Evolutionary conservation across 2,797 vertebrate species (phyloP), one percentile per base, ranked within the genome.

Genomic region (Gymnothorax javanicus): DNA sequence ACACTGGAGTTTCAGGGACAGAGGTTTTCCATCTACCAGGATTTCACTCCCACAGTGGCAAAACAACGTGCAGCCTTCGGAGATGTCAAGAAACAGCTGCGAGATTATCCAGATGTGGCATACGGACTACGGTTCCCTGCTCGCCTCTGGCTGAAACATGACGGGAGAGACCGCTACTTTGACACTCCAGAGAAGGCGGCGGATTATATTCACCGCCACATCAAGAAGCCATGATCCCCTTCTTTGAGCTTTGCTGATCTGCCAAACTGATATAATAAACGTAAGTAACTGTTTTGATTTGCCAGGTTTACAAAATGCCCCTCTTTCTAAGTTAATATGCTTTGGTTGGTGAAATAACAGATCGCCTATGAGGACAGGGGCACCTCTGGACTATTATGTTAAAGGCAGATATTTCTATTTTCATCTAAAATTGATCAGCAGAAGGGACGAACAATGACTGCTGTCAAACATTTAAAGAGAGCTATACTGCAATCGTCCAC

Each of bases 71-170:
- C 67, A 25, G 67, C 67, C n/a, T 73, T 69, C 23, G 52, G 50
- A 57, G 52, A 71, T 56, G 81, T 82, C 54, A 82, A 82, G 52
- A 54, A 54, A n/a, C 17, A 13, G 50, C 50, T 85, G 8, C 43
- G 12, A 12, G 50, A 85, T n/a, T 17, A 85, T 9, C 62, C 81
- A 23, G 81, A 67, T 4, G 84, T 54, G 64, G 57, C 56, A 25
- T 71, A 56, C 54, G 43, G 64, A 11, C 64, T 85, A 23, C 64
- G 64, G 1, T 69, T 85, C 52, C 84, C 84, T 71, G 84, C 62
- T n/a, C 50, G 64, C 50, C 84, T 85, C n/a, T 85, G 84, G 62
- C 64, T 85, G 62, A 52, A 9, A 5, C 23, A 85, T 13, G 64
- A 73, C 1, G 84, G 62, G 25, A 85, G 56, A 15, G 84, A 85